Evolutionary conservation across 1,140 invertebrate species (phyloP).

Genomic region (Bombus polaris): DNA sequence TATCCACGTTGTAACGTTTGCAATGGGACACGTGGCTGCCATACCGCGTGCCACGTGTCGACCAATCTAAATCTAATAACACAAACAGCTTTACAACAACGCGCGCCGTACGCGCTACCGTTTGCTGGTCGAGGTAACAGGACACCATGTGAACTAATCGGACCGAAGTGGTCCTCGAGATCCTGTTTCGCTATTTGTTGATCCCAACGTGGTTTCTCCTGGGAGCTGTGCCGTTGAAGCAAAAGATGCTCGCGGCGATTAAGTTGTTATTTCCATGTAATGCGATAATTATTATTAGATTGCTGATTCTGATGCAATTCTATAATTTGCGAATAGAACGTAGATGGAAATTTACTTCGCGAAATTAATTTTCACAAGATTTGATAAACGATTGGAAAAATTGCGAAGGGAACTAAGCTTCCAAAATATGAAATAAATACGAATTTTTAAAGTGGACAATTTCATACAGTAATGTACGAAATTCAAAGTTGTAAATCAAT

Average conservation of each 20-base stretch:
- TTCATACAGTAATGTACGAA: too few species aligned
- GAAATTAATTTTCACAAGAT: too few species aligned
- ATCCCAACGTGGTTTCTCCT: slow-evolving; percentile 55
- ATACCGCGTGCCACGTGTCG: slow-evolving; percentile 69
- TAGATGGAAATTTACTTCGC: too few species aligned
- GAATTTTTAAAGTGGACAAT: too few species aligned
- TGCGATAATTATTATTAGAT: neutral
- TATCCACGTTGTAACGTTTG: slow-evolving; percentile 71
- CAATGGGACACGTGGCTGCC: slow-evolving; percentile 71
- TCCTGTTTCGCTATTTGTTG: slow-evolving; percentile 77
- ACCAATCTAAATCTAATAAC: slow-evolving; percentile 82
- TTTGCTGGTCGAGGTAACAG: slow-evolving; percentile 72
- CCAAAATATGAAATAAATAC: too few species aligned
- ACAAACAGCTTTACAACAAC: slow-evolving; percentile 78
- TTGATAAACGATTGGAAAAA: too few species aligned
- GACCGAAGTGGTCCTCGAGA: slow-evolving; percentile 75
- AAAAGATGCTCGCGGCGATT: neutral
- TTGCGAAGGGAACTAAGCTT: too few species aligned
- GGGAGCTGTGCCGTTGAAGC: slow-evolving; percentile 11
- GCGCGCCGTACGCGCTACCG: slow-evolving; percentile 56
- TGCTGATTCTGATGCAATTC: neutral
- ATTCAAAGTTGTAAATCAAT: too few species aligned
- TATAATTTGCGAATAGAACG: too few species aligned
- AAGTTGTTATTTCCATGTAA: neutral
- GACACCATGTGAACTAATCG: slow-evolving; percentile 82